Conservation (phyloP, 2,113 vertebrate genomes). For the Bufo gargarizans region DNA sequence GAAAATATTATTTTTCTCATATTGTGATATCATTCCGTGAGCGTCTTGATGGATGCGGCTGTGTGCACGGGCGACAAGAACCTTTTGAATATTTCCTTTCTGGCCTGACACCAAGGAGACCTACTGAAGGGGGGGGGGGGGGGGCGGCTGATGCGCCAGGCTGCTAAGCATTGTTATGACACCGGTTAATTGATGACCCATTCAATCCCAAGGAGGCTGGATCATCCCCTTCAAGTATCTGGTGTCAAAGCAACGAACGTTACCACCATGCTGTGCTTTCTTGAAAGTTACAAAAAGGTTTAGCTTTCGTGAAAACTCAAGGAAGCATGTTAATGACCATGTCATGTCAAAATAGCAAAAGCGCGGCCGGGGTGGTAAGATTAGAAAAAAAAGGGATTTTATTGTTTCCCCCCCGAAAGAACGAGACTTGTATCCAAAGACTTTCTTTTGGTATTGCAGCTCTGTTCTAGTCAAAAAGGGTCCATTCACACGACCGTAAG, state of each 20-base stretch:
- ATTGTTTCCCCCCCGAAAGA: not conserved
- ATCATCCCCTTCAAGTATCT: not conserved
- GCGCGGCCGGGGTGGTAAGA: not conserved
- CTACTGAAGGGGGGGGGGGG: not conserved
- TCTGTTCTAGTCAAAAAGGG: not conserved
- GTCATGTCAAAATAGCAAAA: no score
- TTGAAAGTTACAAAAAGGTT: not conserved
- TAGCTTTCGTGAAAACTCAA: not conserved
- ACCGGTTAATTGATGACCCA: slow-evolving; percentile 12
- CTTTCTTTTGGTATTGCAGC: not conserved
- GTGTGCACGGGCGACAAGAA: not conserved
- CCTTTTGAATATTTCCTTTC: slow-evolving; percentile 4
- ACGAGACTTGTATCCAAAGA: not conserved
- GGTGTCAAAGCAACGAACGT: slow-evolving; percentile 24
- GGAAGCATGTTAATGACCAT: no score
- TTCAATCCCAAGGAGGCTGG: not conserved
- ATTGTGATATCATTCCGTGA: slow-evolving; percentile 16
- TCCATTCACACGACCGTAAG: no score
- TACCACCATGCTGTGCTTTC: not conserved
- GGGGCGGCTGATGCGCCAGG: not conserved
- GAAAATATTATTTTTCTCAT: slow-evolving; percentile 41
- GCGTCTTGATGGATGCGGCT: slow-evolving; percentile 21
- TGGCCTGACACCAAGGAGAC: slow-evolving; percentile 22
- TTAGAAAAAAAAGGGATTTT: not conserved
- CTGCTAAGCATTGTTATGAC: slow-evolving; percentile 39